Percentiles rank a stretch among this genome's conserved stretches.
Conservation (phyloP, 2,113 vertebrate genomes). For the mouse (Mus musculus) region DNA sequence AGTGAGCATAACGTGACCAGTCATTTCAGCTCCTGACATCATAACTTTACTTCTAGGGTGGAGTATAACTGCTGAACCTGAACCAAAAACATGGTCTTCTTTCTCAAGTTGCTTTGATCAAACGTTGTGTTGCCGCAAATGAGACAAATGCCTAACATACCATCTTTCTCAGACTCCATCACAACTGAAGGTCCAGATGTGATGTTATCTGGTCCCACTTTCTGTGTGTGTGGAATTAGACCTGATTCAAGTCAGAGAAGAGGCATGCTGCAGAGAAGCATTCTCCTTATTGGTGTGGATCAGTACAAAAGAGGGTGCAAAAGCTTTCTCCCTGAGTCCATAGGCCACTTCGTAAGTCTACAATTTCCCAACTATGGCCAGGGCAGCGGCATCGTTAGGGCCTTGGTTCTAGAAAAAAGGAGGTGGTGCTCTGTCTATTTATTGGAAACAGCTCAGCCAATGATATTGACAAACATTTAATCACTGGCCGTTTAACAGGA, state of each 20-base stretch:
- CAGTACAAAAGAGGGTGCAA: background rate
- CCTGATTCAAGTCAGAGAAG: background rate
- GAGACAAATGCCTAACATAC: background rate
- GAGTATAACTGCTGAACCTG: too few species aligned
- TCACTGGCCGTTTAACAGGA: background rate
- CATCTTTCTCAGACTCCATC: background rate
- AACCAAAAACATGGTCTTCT: background rate
- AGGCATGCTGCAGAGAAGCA: background rate
- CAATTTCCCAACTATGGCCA: background rate
- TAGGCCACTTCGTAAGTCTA: accelerated
- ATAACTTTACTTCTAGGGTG: background rate
- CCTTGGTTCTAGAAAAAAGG: accelerated
- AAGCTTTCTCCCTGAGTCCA: background rate
- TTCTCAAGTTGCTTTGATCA: background rate
- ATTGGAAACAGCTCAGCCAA: accelerated
- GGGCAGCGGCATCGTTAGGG: too few species aligned
- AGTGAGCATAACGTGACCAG: background rate
- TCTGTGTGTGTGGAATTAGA: background rate
- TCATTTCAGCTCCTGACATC: background rate
- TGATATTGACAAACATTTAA: background rate
- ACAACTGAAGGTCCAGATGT: background rate
- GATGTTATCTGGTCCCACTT: background rate
- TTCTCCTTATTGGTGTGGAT: too few species aligned
- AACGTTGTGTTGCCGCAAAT: background rate
- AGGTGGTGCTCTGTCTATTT: too few species aligned